These are phyloP conservation scores for Monochamus saltuarius DNA, from an alignment of 1,140 invertebrate species.

Conservation along the genomic window DNA sequence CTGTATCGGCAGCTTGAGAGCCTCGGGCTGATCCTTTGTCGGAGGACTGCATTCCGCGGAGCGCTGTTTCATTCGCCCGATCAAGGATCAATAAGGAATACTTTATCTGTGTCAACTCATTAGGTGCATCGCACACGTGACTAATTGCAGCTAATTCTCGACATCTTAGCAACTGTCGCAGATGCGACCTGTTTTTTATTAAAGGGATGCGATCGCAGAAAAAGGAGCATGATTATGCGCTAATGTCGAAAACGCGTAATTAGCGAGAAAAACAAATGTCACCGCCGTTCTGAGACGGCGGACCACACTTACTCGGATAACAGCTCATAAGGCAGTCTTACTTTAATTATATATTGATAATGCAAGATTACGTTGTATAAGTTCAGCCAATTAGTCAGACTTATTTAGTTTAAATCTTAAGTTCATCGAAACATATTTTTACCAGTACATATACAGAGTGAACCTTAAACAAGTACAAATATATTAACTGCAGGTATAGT, in stretches of 20 bases:
- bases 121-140: conserved; percentile 34
- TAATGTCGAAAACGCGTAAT: conserved; percentile 27
- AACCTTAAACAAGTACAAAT: too few species aligned
- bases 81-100: conserved; percentile 36
- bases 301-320: conserved; percentile 2
- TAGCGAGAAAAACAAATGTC: conserved; percentile 23
- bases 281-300: not conserved
- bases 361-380: too few species aligned
- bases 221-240: conserved; percentile 23
- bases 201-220: conserved; percentile 19
- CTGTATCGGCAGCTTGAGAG: conserved; percentile 17
- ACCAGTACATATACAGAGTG: too few species aligned
- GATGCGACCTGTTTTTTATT: conserved; percentile 14
- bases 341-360: too few species aligned
- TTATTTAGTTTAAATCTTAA: too few species aligned
- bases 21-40: conserved; percentile 18
- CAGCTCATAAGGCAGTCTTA: too few species aligned
- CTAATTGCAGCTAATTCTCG: conserved; percentile 34
- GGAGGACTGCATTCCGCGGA: conserved; percentile 27
- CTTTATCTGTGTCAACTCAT: conserved; percentile 37
- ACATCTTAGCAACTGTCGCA: conserved; percentile 23
- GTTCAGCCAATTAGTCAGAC: too few species aligned
- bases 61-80: conserved; percentile 21
- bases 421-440: too few species aligned
- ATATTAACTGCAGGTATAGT: too few species aligned